These are phyloP conservation scores for Halichoeres trimaculatus DNA, from an alignment of 2,113 vertebrate species.

Conservation along the genomic window DNA sequence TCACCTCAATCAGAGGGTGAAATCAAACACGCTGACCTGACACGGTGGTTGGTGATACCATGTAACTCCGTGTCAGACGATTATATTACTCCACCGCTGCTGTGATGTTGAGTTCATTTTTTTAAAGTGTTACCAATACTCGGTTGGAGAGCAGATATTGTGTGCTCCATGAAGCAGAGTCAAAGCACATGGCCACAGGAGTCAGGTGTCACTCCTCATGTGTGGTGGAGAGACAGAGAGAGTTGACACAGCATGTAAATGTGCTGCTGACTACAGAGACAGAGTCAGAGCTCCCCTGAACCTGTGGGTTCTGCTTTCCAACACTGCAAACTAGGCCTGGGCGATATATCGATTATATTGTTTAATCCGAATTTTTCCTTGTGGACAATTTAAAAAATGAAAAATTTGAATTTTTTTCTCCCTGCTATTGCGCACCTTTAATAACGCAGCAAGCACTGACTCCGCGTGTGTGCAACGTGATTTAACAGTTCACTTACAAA, in stretches of 20 bases:
- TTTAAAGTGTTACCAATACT: background rate
- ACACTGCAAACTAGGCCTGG: too few relatives aligned
- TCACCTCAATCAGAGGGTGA: background rate
- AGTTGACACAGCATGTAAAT: conserved; percentile 1
- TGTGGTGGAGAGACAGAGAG: background rate
- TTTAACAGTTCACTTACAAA: too few relatives aligned
- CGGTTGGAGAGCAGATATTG: background rate
- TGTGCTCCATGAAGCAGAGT: background rate
- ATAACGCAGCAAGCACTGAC: too few relatives aligned
- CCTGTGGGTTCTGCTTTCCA: too few relatives aligned
- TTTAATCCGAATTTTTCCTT: too few relatives aligned
- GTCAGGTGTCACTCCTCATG: background rate
- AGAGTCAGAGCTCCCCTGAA: background rate
- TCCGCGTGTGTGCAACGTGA: too few relatives aligned
- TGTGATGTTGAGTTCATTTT: background rate
- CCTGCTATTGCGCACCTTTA: too few relatives aligned
- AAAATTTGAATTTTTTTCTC: too few relatives aligned
- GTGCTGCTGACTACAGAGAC: background rate
- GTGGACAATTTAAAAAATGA: too few relatives aligned
- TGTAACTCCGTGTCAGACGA: background rate
- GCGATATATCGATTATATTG: too few relatives aligned
- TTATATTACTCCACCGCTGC: background rate
- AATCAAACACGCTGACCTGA: background rate
- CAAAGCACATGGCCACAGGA: background rate
- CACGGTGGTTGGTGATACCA: background rate